Conservation (phyloP, 2,888 invertebrate species). For the Habrosyne pyritoides region DNA sequence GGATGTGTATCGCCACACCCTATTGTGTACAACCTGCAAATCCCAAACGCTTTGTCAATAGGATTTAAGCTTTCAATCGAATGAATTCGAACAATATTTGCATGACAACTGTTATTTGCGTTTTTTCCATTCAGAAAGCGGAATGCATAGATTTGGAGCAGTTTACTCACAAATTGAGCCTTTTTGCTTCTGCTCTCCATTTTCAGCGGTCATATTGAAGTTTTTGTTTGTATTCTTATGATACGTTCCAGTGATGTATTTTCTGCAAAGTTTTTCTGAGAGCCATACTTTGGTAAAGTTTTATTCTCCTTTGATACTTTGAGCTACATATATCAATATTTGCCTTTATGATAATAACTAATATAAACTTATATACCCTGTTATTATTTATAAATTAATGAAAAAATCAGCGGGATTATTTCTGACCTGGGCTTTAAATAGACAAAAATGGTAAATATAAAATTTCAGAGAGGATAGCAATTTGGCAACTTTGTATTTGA, state of each 20-base stretch:
- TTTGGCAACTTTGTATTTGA: background rate
- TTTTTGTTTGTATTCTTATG: background rate
- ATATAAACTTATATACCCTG: too few species aligned
- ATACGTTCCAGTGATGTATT: background rate
- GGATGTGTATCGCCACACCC: background rate
- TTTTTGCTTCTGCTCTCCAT: background rate
- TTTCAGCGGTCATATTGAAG: background rate
- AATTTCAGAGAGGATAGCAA: background rate
- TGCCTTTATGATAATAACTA: too few species aligned
- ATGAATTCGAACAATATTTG: slow-evolving; percentile 2
- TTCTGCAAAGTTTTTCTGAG: background rate
- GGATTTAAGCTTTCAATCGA: background rate
- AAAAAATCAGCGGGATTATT: too few species aligned
- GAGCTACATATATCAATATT: background rate
- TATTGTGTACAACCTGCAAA: background rate
- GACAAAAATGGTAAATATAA: background rate
- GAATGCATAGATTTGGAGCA: background rate
- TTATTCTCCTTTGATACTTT: background rate
- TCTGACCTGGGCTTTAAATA: background rate
- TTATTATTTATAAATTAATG: too few species aligned
- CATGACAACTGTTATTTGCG: background rate
- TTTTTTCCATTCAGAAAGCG: background rate
- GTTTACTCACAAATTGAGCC: background rate
- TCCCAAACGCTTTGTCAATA: background rate
- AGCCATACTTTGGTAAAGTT: background rate